Evolutionary conservation across 2,797 vertebrate genomes (phyloP), one percentile per base, ranked within the genome.

Genomic region (Malurus leucopterus): DNA sequence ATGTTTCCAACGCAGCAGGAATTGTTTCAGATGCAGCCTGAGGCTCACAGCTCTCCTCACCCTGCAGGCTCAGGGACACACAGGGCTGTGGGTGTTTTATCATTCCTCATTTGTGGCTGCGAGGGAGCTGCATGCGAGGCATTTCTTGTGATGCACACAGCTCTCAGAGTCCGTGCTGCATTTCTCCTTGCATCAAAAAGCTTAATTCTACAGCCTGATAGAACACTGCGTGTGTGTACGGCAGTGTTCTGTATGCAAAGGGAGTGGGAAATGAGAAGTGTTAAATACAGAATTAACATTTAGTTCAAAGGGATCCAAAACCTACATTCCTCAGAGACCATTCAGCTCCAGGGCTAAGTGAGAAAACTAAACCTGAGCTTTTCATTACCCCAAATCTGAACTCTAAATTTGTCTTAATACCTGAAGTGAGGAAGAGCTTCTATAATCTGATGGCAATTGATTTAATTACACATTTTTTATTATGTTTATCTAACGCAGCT

Each of bases 361-460:
- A 94, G 83, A 72, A 94, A 96, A 92, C 86, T 82, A 94, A 95
- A 95, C 87, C 86, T 68, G 63, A 93, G 59, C 32, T 83, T 94
- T 95, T 68, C 68, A 84, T 34, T 88, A 65, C 79, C 82, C 89
- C 51, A 95, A 91, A 84, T 81, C 30, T 34, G 71, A 93, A 90
- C 27, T 89, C 83, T 53, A 81, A 73, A 83, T 84, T 53, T 88
- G 54, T 94, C 81, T 90, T 95, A 92, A 82, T 49, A 89, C 43
- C 57, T 78, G 21, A 94, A 77, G 55, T 54, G 41, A 95, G 50
- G 63, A 86, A 89, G 40, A 63, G 62, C 63, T 91, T 93, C 59
- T 78, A 16, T 51, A 54, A 53, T 43, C 93, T 76, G 64, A 90
- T 49, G 65, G 67, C 44, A 90, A 69, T 8, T 4, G 44, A 65